Evolutionary conservation across 2,888 invertebrate species (phyloP), one percentile per base, ranked within the genome.

Genomic region (Tiliacea citrago): DNA sequence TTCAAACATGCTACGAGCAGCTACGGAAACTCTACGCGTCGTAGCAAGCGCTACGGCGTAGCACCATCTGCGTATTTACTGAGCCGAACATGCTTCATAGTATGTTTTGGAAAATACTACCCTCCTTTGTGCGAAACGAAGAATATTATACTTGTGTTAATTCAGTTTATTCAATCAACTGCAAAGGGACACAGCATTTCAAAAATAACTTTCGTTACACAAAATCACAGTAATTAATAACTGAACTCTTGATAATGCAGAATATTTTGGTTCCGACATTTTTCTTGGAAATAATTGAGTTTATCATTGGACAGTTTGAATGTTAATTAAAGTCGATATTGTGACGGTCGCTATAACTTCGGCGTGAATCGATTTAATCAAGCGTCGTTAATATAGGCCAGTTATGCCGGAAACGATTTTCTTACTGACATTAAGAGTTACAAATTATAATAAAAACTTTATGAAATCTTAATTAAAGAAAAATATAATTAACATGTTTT

Each of bases 1-100:
- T 62, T 68, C 16, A 66, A 73, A 62, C 18, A 21, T 66, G 77
- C 74, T 79, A 81, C 84, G 75, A 67, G 68, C n/a, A 57, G 70
- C 84, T 87, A 88, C 86, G 86, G 73, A 76, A 77, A 65, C 60
- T 51, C 73, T 77, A 82, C 85, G 81, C 58, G 49, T 49, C 79
- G 86, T 87, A 88, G 86, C 86, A 71, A 42, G 21, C 45, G 68
- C 78, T 84, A 82, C 88, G 81, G 47, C 86, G 83, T 84, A 84
- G 86, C 79, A 75, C 62, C 77, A 76, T 62, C 39, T 71, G 68
- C 21, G 57, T 65, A 61, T 65, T 77, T n/a, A 68, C 61, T 66
- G 71, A 79, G 39, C 66, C 70, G 47, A 29, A 57, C 42, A 70
- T 29, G 57, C 29, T 63, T 63, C 49, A 10, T 39, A 51, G 49